Conservation (phyloP, 2,113 vertebrate species). For the Phalacrocorax carbo region DNA sequence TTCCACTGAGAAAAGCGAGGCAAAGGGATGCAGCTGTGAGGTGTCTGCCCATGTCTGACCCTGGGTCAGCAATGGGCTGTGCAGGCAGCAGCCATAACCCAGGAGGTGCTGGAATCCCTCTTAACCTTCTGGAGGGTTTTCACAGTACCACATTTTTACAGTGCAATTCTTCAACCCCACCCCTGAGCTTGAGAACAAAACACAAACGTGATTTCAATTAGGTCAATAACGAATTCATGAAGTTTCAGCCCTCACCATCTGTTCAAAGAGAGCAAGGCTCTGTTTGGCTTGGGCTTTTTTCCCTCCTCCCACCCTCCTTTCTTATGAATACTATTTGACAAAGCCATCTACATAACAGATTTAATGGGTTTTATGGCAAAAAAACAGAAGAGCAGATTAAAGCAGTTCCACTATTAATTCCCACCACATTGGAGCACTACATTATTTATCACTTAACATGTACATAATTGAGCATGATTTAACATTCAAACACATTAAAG, state of each 20-base stretch:
- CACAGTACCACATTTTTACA: neutral
- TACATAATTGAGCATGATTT: constrained; percentile 59
- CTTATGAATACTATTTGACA: constrained; percentile 36
- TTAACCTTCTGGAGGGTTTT: constrained; percentile 29
- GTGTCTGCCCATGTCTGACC: constrained; percentile 22
- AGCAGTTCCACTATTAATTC: constrained; percentile 34
- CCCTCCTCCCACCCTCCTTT: neutral
- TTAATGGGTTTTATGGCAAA: constrained; percentile 12
- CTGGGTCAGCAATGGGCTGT: neutral
- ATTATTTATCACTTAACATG: constrained; percentile 52
- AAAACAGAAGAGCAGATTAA: constrained; percentile 45
- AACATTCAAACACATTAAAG: constrained; percentile 10
- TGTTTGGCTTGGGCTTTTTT: neutral
- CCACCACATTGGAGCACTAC: neutral
- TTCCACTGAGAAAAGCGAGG: constrained; percentile 36
- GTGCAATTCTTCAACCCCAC: neutral
- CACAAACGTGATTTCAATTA: constrained; percentile 63
- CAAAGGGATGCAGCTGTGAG: neutral
- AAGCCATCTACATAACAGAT: constrained; percentile 20
- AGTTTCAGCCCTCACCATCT: constrained; percentile 64
- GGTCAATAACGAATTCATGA: constrained; percentile 64
- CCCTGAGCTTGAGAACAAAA: constrained; percentile 14
- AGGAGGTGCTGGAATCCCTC: constrained; percentile 44
- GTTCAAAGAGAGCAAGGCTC: constrained; percentile 2
- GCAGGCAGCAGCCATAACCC: neutral